Conservation (phyloP, 2,888 invertebrate species). For the Lysandra bellargus region DNA sequence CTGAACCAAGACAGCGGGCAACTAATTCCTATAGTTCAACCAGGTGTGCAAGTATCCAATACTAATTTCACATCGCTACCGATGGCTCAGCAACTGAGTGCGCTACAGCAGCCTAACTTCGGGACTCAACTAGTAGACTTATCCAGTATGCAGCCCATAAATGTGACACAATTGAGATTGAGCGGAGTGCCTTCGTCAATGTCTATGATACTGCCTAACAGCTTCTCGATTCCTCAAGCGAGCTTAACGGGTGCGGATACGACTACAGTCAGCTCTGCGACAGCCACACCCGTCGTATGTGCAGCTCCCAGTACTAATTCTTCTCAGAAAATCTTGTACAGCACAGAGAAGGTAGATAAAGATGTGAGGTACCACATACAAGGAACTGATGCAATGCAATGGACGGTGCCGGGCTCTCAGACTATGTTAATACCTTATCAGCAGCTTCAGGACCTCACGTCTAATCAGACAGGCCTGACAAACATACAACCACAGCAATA, state of each 20-base stretch:
- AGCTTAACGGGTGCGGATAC: slow-evolving; percentile 64
- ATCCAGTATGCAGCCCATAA: slow-evolving; percentile 72
- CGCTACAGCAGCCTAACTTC: slow-evolving; percentile 67
- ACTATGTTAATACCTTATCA: slow-evolving; percentile 76
- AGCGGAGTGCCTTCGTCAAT: slow-evolving; percentile 73
- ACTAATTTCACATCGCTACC: slow-evolving; percentile 70
- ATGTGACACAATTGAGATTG: slow-evolving; percentile 68
- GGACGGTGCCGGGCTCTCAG: slow-evolving; percentile 72
- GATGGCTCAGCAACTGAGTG: slow-evolving; percentile 58
- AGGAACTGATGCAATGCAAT: slow-evolving; percentile 69
- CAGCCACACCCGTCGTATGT: slow-evolving; percentile 70
- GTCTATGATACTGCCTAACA: slow-evolving; percentile 75
- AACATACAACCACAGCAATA: slow-evolving; percentile 71
- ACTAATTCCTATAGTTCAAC: slow-evolving; percentile 74
- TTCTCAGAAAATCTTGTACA: slow-evolving; percentile 71
- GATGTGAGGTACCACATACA: slow-evolving; percentile 74
- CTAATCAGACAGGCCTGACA: slow-evolving; percentile 60
- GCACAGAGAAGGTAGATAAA: slow-evolving; percentile 72
- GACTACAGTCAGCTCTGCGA: slow-evolving; percentile 71
- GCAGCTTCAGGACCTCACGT: slow-evolving; percentile 67
- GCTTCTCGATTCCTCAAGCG: slow-evolving; percentile 66
- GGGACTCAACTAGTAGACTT: slow-evolving; percentile 70
- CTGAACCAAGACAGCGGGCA: slow-evolving; percentile 74
- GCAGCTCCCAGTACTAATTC: slow-evolving; percentile 70
- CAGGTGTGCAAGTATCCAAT: slow-evolving; percentile 70